Base-by-base conservation (phyloP, 1,140 invertebrate species). In the Daktulosphaira vitifoliae region DNA sequence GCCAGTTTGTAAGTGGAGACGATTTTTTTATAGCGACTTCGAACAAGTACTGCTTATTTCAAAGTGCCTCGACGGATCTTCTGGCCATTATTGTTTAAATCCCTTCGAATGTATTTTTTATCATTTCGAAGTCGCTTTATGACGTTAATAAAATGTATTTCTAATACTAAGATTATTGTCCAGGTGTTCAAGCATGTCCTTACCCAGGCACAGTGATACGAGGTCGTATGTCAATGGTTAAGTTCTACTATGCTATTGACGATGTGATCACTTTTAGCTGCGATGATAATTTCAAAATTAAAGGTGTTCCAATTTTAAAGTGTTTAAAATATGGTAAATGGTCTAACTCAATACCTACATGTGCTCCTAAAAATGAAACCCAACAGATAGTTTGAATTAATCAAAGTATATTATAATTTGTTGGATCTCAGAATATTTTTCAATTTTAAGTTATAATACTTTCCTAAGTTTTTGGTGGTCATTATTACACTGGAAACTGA, bases 221-320 rank as follows among this genome's bases (percentile, higher is more conserved):
- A 65, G 88, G 87, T 4, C 81, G 86, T 16, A 89, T 90, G 82
- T 90, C 88, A 2, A 82, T 82, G 0, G 88, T 90, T 5, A 89
- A 89, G 73, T 91, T 90, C 75, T 90, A 87, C 75, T 91, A 91
- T 75, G 83, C 83, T 70, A 87, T 90, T 66, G 86, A 86, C 2
- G 88, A 91, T 73, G 88, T 84, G n/a, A 85, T 92, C 20, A 85
- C 83, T 3, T 91, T 90, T 74, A 87, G 87, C 3, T 92, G 89
- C 72, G 84, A 87, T 66, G 81, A 86, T 3, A 88, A 87, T 0
- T 82, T 90, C 59, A 78, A 79, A 65, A 76, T 92, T 38, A 80
- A 81, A 56, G 90, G 90, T 25, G 82, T 87, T 3, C 79, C 83
- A 15, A 85, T 87, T 76, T 75, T 90, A 16, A 82, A 84, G 71